These are phyloP conservation scores for Apamea anceps DNA, from an alignment of 2,888 invertebrate species.

Conservation along the genomic window DNA sequence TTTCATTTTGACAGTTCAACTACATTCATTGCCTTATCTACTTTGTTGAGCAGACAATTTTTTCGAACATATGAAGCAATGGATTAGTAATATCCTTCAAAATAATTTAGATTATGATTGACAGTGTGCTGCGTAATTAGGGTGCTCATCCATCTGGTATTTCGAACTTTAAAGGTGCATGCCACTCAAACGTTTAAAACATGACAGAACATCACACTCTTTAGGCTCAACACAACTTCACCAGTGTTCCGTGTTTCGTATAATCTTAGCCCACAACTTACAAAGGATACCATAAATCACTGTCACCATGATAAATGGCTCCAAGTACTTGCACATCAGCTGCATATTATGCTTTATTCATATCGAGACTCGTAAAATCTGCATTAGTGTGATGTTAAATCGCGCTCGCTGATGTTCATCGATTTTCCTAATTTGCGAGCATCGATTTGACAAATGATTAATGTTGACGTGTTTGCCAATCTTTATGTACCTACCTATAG, in stretches of 20 bases:
- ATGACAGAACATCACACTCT: not conserved
- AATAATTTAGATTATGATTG: not conserved
- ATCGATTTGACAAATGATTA: conserved; percentile 10
- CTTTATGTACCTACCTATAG: not conserved
- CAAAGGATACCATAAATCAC: conserved; percentile 56
- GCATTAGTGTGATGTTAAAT: not conserved
- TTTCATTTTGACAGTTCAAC: no score
- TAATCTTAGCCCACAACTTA: conserved; percentile 43
- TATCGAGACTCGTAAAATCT: not conserved
- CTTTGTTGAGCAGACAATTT: no score
- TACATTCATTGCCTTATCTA: not conserved
- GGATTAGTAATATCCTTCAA: not conserved
- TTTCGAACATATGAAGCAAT: not conserved
- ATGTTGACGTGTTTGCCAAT: conserved; percentile 11
- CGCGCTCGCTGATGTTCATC: not conserved
- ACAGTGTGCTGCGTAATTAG: no score
- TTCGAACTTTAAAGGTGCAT: not conserved
- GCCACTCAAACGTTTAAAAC: not conserved
- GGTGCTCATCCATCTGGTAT: not conserved
- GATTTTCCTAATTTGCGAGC: not conserved
- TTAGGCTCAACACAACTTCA: conserved; percentile 16
- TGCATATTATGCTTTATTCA: not conserved
- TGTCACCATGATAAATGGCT: conserved; percentile 59
- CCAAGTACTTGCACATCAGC: conserved; percentile 35
- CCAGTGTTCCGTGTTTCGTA: conserved; percentile 31